Evolutionary conservation across 2,113 vertebrate species (phyloP).

Genomic region (Strix aluco): DNA sequence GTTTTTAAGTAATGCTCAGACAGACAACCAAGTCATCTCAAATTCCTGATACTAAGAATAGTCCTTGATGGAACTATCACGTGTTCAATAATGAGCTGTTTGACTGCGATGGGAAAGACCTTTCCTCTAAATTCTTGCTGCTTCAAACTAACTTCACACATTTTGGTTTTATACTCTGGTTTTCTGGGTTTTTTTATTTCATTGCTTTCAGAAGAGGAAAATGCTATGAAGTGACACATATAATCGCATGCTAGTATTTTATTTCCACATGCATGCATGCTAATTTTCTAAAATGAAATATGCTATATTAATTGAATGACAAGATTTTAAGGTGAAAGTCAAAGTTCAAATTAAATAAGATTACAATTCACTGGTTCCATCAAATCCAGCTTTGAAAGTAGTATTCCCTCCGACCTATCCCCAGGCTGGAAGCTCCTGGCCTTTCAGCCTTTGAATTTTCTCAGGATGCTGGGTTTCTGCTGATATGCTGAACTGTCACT

Average conservation of each 20-base stretch:
- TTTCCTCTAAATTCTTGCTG: background rate
- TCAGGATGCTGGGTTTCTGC: background rate
- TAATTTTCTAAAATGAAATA: background rate
- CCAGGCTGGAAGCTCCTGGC: background rate
- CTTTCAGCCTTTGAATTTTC: background rate
- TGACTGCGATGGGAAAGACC: background rate
- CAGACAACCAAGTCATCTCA: background rate
- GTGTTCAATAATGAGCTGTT: background rate
- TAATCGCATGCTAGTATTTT: background rate
- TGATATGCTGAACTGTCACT: background rate
- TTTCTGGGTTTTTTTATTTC: background rate
- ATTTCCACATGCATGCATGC: background rate
- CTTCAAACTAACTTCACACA: background rate
- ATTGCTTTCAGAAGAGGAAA: background rate
- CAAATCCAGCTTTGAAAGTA: background rate
- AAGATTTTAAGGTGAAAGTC: background rate
- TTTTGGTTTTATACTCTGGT: background rate
- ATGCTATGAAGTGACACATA: background rate
- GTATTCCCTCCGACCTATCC: background rate
- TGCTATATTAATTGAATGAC: background rate
- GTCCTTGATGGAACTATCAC: background rate
- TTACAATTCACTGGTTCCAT: background rate
- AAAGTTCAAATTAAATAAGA: background rate
- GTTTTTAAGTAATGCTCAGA: background rate
- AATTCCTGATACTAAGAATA: background rate